Conservation (phyloP, 2,797 vertebrate species). For the Enteromius treurensis region DNA sequence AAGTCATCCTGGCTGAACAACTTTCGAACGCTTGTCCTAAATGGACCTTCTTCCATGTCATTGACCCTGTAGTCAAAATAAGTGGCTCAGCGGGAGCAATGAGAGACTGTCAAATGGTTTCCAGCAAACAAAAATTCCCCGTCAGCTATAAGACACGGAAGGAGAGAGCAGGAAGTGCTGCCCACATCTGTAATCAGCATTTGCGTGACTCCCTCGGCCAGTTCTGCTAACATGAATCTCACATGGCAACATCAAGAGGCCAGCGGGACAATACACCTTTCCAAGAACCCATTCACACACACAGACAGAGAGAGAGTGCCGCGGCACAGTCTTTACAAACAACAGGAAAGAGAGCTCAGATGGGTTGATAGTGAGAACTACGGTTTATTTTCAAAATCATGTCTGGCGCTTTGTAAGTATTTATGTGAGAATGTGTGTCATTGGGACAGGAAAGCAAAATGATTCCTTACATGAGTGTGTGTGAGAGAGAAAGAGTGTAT, state of each 20-base stretch:
- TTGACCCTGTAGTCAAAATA: constrained; percentile 4
- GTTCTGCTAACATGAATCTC: constrained; percentile 16
- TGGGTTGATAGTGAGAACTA: constrained; percentile 29
- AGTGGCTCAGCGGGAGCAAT: neutral
- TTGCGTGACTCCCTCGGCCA: constrained; percentile 45
- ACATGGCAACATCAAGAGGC: constrained; percentile 29
- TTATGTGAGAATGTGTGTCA: constrained; percentile 18
- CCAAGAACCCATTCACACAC: constrained; percentile 28
- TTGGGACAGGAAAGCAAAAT: constrained; percentile 31
- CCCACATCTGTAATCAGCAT: constrained; percentile 51
- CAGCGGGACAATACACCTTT: constrained; percentile 6
- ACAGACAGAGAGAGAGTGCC: no score
- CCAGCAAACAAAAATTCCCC: neutral
- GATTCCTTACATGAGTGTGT: neutral
- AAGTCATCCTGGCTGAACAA: neutral
- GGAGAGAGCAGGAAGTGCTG: constrained; percentile 55
- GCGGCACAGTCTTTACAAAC: constrained; percentile 26
- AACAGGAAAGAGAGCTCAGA: constrained; percentile 44
- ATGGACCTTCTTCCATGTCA: neutral
- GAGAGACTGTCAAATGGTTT: neutral
- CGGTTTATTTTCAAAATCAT: constrained; percentile 29
- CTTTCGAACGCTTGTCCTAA: neutral
- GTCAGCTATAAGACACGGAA: neutral
- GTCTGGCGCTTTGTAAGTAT: neutral
- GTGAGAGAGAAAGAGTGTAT: neutral